These are phyloP conservation scores for Channa striata DNA, from an alignment of 2,797 vertebrate genomes.

Conservation along the genomic window DNA sequence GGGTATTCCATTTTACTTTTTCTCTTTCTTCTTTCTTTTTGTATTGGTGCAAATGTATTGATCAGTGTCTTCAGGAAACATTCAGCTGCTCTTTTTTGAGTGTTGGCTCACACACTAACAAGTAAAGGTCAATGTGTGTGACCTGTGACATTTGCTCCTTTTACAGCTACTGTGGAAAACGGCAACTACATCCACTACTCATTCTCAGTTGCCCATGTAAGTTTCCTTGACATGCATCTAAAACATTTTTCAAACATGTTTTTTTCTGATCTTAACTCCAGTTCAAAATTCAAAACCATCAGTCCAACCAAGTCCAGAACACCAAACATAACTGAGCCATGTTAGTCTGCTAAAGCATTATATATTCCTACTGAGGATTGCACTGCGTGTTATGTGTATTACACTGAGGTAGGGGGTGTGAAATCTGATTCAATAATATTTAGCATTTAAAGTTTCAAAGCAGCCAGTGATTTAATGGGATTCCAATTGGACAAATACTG, in stretches of 20 bases:
- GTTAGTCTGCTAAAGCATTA: slow-evolving; percentile 41
- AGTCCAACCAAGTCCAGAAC: slow-evolving; percentile 33
- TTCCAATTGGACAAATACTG: too few species aligned
- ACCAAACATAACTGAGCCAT: slow-evolving; percentile 47
- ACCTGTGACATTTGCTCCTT: slow-evolving; percentile 22
- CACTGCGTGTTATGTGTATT: slow-evolving; percentile 50
- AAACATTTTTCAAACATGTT: slow-evolving; percentile 26
- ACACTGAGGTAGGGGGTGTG: slow-evolving; percentile 1
- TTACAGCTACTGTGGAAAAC: slow-evolving; percentile 84
- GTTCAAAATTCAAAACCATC: slow-evolving; percentile 55
- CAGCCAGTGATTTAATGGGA: too few species aligned
- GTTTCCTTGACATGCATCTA: slow-evolving; percentile 55
- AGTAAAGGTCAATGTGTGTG: slow-evolving; percentile 12
- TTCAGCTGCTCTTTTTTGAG: slow-evolving; percentile 24
- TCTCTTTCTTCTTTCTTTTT: slow-evolving; percentile 14
- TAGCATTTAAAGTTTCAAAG: too few species aligned
- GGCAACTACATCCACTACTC: slow-evolving; percentile 82
- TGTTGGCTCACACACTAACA: slow-evolving; percentile 12
- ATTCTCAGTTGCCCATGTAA: slow-evolving; percentile 85
- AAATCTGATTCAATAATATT: too few species aligned
- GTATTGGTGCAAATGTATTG: slow-evolving; percentile 17
- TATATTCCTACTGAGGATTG: slow-evolving; percentile 18
- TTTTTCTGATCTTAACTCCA: too few species aligned
- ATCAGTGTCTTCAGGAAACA: slow-evolving; percentile 17
- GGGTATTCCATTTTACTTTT: slow-evolving; percentile 78